These are phyloP conservation scores for Drosophila pegasa DNA, from an alignment of 2,888 invertebrate species.

Conservation along the genomic window DNA sequence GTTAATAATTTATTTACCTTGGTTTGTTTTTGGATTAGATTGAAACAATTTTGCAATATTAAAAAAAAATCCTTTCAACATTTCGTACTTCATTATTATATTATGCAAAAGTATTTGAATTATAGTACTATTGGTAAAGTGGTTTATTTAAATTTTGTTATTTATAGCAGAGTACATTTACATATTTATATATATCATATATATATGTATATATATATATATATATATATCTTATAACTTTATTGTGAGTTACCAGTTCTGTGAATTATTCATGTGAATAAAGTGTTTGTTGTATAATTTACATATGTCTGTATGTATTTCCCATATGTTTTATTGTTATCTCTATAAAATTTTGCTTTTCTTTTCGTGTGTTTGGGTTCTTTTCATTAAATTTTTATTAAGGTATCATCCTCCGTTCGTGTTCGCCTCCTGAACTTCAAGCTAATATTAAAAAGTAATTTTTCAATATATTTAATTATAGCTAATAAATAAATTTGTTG, in stretches of 20 bases:
- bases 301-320: slow-evolving; percentile 40
- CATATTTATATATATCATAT: slow-evolving; percentile 43
- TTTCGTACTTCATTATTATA: slow-evolving; percentile 18
- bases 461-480: slow-evolving; percentile 70
- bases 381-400: slow-evolving; percentile 25
- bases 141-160: slow-evolving; percentile 72
- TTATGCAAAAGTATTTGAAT: slow-evolving; percentile 30
- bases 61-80: slow-evolving; percentile 45
- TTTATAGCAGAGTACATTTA: slow-evolving; percentile 68
- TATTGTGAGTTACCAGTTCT: slow-evolving; percentile 75
- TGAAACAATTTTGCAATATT: slow-evolving; percentile 50
- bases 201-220: slow-evolving; percentile 55
- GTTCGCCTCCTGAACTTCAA: slow-evolving; percentile 54
- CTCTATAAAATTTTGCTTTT: slow-evolving; percentile 31
- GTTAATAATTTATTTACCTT: slow-evolving; percentile 35
- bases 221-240: slow-evolving; percentile 19
- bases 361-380: slow-evolving; percentile 28
- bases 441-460: slow-evolving; percentile 79
- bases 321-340: slow-evolving; percentile 42
- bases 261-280: slow-evolving; percentile 59
- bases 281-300: slow-evolving; percentile 49
- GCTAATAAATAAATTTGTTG: slow-evolving; percentile 71
- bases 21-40: slow-evolving; percentile 41
- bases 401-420: slow-evolving; percentile 38
- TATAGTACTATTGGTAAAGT: slow-evolving; percentile 53